Evolutionary conservation across 1,140 invertebrate species (phyloP), one percentile per base, ranked within the genome.

Genomic region (Drosophila paulistorum): DNA sequence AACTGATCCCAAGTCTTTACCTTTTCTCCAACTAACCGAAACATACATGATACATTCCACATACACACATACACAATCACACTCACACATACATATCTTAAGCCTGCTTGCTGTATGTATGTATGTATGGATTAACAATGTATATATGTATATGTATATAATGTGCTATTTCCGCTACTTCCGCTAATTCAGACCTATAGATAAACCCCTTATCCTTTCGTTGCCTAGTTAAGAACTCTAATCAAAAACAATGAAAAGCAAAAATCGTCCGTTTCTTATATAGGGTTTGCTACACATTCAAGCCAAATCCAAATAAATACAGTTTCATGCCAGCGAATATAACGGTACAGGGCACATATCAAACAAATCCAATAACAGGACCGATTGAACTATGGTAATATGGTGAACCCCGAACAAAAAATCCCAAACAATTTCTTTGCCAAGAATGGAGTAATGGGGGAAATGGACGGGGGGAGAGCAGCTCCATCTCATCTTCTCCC

Each of bases 241-340:
- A 51, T 51, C 17, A 57, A 26, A 35, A 1, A 39, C 37, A 37
- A 59, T 0, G 17, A 30, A 23, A 54, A 10, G 30, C 11, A 30
- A 11, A 26, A 11, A n/a, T 48, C 59, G 62, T 69, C 63, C 37
- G 67, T 82, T 82, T 76, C 90, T 91, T 20, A 71, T 91, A 91
- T 91, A 91, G 90, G 90, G 90, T 91, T 90, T 91, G 90, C 84
- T 91, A 91, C 85, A 90, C 90, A 71, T 85, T 91, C 74, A 91
- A 91, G 81, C 90, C 90, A 91, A 90, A 91, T 91, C 87, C 90
- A 89, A 91, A 91, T 90, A 90, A 82, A 71, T 78, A 82, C 87
- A 91, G 86, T 90, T 91, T 90, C 77, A 87, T 91, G 90, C 90
- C 90, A 81, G 90, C 90, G 74, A 90, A 81, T 70, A 91, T 91